phyloP scores from a whole-genome alignment of 2,113 vertebrate genomes.

The Cephalopholis sonnerati region DNA sequence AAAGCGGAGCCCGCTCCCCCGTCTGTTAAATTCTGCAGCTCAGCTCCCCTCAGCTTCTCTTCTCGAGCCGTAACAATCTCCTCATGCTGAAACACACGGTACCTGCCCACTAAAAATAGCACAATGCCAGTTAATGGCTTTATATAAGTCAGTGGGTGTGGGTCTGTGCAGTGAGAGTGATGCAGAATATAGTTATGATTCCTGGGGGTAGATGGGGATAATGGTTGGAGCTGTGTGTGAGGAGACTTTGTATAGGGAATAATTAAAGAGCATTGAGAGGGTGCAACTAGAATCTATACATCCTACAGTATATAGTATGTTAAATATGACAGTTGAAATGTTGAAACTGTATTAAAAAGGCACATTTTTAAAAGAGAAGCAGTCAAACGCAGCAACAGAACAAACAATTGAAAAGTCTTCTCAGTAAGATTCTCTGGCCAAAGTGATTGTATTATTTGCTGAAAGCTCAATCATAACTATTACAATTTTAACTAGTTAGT shows the following conservation, averaged over 20 bases:
- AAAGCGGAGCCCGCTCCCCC: conserved; percentile 15
- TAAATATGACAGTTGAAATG: too few species aligned
- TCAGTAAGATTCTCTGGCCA: too few species aligned
- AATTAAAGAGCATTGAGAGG: background rate
- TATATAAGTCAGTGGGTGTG: conserved; percentile 75
- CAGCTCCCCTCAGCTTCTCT: conserved; percentile 14
- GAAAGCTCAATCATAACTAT: too few species aligned
- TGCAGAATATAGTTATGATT: conserved; percentile 43
- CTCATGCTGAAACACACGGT: conserved; percentile 53
- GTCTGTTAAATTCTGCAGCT: conserved; percentile 41
- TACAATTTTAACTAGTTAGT: too few species aligned
- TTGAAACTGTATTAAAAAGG: too few species aligned
- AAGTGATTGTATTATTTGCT: too few species aligned
- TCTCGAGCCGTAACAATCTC: conserved; percentile 50
- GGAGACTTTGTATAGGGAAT: background rate
- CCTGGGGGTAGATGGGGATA: conserved; percentile 49
- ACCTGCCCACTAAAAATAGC: conserved; percentile 80
- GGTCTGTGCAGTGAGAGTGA: conserved; percentile 27
- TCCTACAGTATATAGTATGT: background rate
- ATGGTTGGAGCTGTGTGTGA: conserved; percentile 8
- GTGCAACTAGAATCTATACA: background rate
- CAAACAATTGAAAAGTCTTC: too few species aligned
- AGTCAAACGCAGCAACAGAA: too few species aligned
- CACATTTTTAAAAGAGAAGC: too few species aligned
- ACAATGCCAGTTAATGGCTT: conserved; percentile 74